Evolutionary conservation across 2,888 invertebrate species (phyloP), one percentile per base, ranked within the genome.

Genomic region (Bruchidius siliquastri): DNA sequence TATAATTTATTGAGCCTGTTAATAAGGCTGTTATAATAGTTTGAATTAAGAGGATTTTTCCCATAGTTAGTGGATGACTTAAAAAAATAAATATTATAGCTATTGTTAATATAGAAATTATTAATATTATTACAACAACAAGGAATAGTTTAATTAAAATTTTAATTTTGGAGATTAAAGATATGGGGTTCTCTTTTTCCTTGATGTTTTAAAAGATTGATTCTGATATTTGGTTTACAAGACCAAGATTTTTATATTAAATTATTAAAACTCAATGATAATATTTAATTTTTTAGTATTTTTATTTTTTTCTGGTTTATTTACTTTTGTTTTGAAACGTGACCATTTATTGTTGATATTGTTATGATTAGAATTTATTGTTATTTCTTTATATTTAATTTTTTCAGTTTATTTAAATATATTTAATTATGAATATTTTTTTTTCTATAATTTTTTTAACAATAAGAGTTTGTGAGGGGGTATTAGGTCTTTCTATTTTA

Each of bases 111-210:
- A 86, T 82, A 84, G 83, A 74, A 80, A 83, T 79, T 74, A 80
- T 75, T 78, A 82, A 74, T 67, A 82, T 71, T 72, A 81, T 78
- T 76, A 83, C 79, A 81, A 85, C 83, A 73, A 84, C 89, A 91
- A 88, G 88, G 88, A 88, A 86, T 91, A 91, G 89, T 91, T 91
- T 90, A n/a, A 88, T 86, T 81, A 78, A 86, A 91, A 91, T 91
- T 90, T 88, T 90, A 90, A 91, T 90, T 91, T 91, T 91, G 91
- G 90, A 90, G 89, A 88, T 90, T 91, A 91, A 90, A 89, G 83
- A 88, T 90, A 88, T 88, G 87, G 88, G 86, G 8, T 73, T 82
- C 80, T 85, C 86, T 88, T 88, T 89, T 88, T 87, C 88, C 88
- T 90, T 89, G 89, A 88, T 88, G 88, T 90, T 89, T 89, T 88